phyloP scores from a whole-genome alignment of 2,888 invertebrate species.

The Vesta saturnalis region DNA sequence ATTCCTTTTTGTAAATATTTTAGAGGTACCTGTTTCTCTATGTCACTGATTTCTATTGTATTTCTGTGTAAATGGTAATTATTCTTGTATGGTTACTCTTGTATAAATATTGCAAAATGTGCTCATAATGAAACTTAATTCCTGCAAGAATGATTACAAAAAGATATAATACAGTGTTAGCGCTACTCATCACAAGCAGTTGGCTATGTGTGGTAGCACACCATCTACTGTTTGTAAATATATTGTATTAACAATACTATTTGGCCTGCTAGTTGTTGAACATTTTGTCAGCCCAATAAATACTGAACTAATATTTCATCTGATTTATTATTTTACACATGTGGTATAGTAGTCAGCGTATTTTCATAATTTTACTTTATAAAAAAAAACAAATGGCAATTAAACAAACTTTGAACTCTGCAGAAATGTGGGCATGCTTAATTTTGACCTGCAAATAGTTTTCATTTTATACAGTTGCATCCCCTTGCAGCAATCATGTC shows the following conservation, averaged over 20 bases:
- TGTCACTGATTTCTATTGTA: slow-evolving; percentile 57
- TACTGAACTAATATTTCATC: slow-evolving; percentile 57
- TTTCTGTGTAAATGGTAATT: slow-evolving; percentile 53
- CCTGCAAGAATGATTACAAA: slow-evolving; percentile 21
- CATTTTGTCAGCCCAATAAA: slow-evolving; percentile 61
- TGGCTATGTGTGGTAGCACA: slow-evolving; percentile 55
- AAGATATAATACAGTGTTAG: slow-evolving; percentile 57
- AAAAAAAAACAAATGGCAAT: no score
- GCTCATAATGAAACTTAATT: slow-evolving; percentile 17
- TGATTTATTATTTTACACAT: slow-evolving; percentile 10
- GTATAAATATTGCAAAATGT: slow-evolving; percentile 21
- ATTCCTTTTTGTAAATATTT: slow-evolving; percentile 51
- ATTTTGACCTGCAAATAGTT: no score
- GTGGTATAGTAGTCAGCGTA: no score
- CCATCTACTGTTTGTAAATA: slow-evolving; percentile 59
- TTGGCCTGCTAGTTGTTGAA: slow-evolving; percentile 62
- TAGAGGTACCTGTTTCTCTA: slow-evolving; percentile 63
- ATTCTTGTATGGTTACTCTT: slow-evolving; percentile 16
- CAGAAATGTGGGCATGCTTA: no score
- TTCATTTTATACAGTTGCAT: no score
- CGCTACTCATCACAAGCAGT: slow-evolving; percentile 55
- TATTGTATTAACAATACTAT: slow-evolving; percentile 58
- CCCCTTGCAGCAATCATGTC: no score
- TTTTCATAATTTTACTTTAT: no score
- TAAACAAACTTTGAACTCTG: no score